These are phyloP conservation scores for Machimus atricapillus DNA, from an alignment of 2,888 invertebrate genomes.

Conservation along the genomic window DNA sequence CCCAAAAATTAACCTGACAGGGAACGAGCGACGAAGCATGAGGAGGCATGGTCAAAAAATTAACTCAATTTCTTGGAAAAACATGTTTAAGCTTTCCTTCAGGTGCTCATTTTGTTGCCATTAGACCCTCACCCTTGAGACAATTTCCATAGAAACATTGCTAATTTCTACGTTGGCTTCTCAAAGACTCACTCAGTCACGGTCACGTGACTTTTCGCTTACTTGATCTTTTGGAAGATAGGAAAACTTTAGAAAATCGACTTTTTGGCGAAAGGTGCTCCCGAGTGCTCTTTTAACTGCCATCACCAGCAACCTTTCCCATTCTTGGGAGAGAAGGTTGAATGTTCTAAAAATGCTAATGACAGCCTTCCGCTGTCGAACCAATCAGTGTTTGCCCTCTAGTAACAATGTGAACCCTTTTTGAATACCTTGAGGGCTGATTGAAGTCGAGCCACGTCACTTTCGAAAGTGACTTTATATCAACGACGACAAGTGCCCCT, in stretches of 20 bases:
- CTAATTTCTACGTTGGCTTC: constrained; percentile 8
- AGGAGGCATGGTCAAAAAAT: constrained; percentile 1
- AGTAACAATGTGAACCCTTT: constrained; percentile 39
- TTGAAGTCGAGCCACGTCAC: constrained; percentile 4
- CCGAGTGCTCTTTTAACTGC: neutral
- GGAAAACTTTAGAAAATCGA: neutral
- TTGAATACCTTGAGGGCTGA: constrained; percentile 30
- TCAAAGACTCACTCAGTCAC: neutral
- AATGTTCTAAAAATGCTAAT: constrained; percentile 41
- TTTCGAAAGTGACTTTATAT: neutral
- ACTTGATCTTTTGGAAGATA: neutral
- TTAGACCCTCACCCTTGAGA: neutral
- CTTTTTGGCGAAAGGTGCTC: neutral
- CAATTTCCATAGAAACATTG: constrained; percentile 14
- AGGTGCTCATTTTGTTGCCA: neutral
- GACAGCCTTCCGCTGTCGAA: constrained; percentile 24
- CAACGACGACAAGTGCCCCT: neutral
- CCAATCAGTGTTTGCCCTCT: constrained; percentile 40
- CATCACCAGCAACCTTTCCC: neutral
- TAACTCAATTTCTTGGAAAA: constrained; percentile 16
- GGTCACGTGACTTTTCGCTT: constrained; percentile 16
- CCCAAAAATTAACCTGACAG: constrained; percentile 11
- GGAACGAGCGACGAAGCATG: neutral
- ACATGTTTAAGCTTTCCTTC: constrained; percentile 27
- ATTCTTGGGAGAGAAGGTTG: neutral